phyloP scores from a whole-genome alignment of 2,797 vertebrate genomes.

The Pristis pectinata region DNA sequence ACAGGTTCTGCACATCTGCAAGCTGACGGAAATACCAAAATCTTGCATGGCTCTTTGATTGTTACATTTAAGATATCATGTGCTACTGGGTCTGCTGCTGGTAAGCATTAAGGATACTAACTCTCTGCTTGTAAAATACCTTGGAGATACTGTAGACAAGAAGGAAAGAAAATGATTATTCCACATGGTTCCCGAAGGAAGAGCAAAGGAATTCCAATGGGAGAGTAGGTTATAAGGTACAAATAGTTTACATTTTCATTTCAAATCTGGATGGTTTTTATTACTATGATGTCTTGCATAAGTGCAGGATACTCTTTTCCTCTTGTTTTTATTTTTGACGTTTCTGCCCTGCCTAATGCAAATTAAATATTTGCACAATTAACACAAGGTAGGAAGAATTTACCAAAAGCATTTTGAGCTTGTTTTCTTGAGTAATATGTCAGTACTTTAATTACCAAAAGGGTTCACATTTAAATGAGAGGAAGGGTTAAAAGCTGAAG shows the following conservation, averaged over 20 bases:
- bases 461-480: neutral
- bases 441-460: neutral
- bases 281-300: neutral
- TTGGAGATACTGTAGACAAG: slow-evolving; percentile 87
- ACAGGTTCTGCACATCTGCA: slow-evolving; percentile 74
- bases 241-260: slow-evolving; percentile 18
- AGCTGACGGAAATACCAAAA: slow-evolving; percentile 85
- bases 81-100: slow-evolving; percentile 88
- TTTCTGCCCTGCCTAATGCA: neutral
- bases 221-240: neutral
- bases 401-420: neutral
- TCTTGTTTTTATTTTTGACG: neutral
- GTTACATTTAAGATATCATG: slow-evolving; percentile 97
- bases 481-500: neutral
- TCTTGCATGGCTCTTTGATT: slow-evolving; percentile 89
- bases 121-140: slow-evolving; percentile 85
- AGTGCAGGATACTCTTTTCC: neutral
- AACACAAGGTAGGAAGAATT: neutral
- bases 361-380: neutral
- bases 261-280: neutral
- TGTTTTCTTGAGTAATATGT: neutral
- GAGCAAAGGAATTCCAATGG: neutral
- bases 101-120: slow-evolving; percentile 84
- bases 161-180: slow-evolving; percentile 89
- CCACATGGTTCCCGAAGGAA: slow-evolving; percentile 84